Evolutionary conservation across 2,113 vertebrate species (phyloP), one percentile per base, ranked within the genome.

Genomic region (Sitta europaea): DNA sequence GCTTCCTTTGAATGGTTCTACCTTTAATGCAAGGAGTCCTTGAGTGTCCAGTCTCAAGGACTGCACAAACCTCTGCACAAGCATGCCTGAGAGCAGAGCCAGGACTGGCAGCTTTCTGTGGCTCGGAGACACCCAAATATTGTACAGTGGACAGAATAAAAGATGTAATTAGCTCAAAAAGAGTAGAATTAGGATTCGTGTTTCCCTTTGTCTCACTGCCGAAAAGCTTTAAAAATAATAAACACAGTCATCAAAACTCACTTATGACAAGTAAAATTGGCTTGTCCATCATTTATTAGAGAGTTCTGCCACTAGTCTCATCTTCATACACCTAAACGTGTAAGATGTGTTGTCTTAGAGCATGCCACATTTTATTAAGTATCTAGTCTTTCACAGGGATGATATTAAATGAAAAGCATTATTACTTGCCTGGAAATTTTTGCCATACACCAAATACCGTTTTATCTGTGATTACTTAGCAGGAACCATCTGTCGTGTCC

Each of bases 381-480:
- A 42, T 57, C 31, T 89, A 66, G 59, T 45, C 96, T 93, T 73
- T 77, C 82, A 67, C 13, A 10, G 33, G n/a, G 48, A 79, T 12
- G 19, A 47, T 84, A 68, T 85, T 65, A 94, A 66, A 72, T n/a
- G 15, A 73, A 88, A 95, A 84, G 19, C 28, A 78, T 79, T 92
- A 65, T 62, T 82, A 82, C 87, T 94, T 95, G 80, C 71, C 85
- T 53, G 17, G 54, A 82, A 97, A 94, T 95, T 35, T 58, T 75
- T 62, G 62, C 42, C 81, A 20, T 55, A 73, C 27, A 96, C 79
- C 89, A 95, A 95, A 79, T 59, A 89, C 15, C 7, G 17, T 76
- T 76, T 94, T 95, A 96, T 94, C 47, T 89, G 63, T 74, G 81
- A 94, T 95, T 68, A 94, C 66, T 50, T 84, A 96, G 66, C 40